These are phyloP conservation scores for Colossoma macropomum DNA, from an alignment of 2,113 vertebrate genomes.

Conservation along the genomic window DNA sequence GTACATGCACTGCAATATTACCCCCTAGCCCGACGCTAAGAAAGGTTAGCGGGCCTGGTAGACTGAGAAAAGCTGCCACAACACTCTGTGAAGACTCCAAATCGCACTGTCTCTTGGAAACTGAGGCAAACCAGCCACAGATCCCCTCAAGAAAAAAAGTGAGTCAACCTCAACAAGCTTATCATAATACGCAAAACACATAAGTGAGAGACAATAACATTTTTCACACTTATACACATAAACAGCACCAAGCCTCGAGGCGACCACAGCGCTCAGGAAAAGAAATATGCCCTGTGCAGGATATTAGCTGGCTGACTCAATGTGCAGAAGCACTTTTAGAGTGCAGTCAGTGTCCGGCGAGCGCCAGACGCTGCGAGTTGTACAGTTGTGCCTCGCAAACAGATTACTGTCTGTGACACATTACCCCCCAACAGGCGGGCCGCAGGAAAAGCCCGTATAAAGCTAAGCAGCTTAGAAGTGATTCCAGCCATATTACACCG, in stretches of 20 bases:
- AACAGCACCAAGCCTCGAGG: neutral
- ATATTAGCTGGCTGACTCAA: slow-evolving; percentile 22
- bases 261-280: neutral
- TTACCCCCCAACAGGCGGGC: slow-evolving; percentile 30
- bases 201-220: slow-evolving; percentile 22
- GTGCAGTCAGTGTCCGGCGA: neutral
- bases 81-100: no score
- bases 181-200: neutral
- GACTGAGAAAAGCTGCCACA: no score
- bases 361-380: neutral
- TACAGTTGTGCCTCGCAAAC: slow-evolving; percentile 15
- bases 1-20: no score
- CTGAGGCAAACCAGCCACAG: neutral
- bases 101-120: neutral
- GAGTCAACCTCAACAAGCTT: slow-evolving; percentile 13
- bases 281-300: neutral
- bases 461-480: slow-evolving; percentile 54
- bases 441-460: slow-evolving; percentile 22
- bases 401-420: slow-evolving; percentile 44
- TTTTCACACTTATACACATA: slow-evolving; percentile 13
- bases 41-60: no score
- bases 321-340: neutral
- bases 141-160: neutral
- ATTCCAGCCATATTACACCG: slow-evolving; percentile 19
- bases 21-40: no score